phyloP scores from a whole-genome alignment of 1,140 invertebrate genomes.

The Heliconius hewitsoni region DNA sequence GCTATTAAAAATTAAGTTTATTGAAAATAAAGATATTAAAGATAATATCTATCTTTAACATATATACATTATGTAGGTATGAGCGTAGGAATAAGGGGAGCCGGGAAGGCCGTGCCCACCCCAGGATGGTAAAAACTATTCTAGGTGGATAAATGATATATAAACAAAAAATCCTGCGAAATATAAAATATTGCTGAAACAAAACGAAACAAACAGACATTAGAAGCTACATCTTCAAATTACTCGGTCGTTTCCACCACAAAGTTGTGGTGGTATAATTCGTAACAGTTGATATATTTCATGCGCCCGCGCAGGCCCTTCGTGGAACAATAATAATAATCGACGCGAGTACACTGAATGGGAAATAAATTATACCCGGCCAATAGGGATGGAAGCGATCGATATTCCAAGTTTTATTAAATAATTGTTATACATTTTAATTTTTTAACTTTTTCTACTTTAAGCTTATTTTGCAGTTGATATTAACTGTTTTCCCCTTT shows the following conservation, averaged over 20 bases:
- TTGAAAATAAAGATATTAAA: neutral
- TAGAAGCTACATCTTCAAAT: conserved; percentile 12
- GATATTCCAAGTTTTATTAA: neutral
- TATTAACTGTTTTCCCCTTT: no score
- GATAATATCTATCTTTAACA: no score
- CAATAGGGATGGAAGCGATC: conserved; percentile 44
- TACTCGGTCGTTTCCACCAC: conserved; percentile 17
- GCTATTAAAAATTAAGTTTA: neutral
- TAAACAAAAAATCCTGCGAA: no score
- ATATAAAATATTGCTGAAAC: neutral
- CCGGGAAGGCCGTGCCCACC: no score
- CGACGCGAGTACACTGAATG: conserved; percentile 68
- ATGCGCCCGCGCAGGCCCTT: conserved; percentile 56
- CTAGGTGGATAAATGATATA: no score
- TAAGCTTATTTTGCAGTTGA: no score
- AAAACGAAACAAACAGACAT: neutral
- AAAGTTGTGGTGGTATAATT: conserved; percentile 39
- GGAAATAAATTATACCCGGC: conserved; percentile 75
- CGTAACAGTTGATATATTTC: conserved; percentile 50
- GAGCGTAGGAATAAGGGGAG: no score
- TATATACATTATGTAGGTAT: no score
- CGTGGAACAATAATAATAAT: conserved; percentile 78
- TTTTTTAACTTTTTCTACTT: no score
- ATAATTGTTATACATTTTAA: neutral
- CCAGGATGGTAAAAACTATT: no score